Evolutionary conservation across 1,140 invertebrate genomes (phyloP).

Genomic region (Copidosoma floridanum): DNA sequence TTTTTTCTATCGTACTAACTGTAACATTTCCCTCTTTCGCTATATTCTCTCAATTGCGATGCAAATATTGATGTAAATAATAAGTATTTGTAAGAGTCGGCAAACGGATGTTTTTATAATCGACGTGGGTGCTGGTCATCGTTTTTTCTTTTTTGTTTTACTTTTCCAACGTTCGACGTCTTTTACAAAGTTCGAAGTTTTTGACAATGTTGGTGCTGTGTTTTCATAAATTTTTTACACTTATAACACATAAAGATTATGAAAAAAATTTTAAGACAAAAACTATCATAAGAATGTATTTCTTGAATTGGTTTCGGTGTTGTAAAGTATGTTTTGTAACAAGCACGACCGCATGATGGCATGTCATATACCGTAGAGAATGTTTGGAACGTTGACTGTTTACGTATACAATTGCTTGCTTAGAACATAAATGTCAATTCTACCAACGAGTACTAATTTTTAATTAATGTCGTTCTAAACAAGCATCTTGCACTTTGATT

Average conservation of each 20-base stretch:
- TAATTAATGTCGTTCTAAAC: too few species aligned
- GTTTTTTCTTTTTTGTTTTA: background rate
- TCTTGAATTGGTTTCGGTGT: too few species aligned
- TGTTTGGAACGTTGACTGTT: background rate
- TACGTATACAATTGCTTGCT: constrained; percentile 1
- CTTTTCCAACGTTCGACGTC: too few species aligned
- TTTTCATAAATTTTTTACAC: background rate
- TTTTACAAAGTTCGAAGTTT: too few species aligned
- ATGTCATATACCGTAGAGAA: background rate
- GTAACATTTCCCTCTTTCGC: too few species aligned
- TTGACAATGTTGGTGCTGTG: background rate
- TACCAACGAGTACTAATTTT: too few species aligned
- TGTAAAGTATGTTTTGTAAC: too few species aligned
- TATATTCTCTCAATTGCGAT: too few species aligned
- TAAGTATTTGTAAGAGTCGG: background rate
- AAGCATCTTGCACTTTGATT: too few species aligned
- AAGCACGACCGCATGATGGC: constrained; percentile 12
- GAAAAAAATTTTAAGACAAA: background rate
- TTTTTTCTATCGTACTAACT: too few species aligned
- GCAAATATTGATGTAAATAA: background rate
- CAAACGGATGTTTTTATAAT: background rate
- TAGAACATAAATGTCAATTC: too few species aligned
- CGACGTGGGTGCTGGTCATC: constrained; percentile 10
- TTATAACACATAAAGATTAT: background rate
- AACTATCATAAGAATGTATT: too few species aligned